Base-by-base conservation (phyloP, 2,797 vertebrate species). In the Danio choprae region DNA sequence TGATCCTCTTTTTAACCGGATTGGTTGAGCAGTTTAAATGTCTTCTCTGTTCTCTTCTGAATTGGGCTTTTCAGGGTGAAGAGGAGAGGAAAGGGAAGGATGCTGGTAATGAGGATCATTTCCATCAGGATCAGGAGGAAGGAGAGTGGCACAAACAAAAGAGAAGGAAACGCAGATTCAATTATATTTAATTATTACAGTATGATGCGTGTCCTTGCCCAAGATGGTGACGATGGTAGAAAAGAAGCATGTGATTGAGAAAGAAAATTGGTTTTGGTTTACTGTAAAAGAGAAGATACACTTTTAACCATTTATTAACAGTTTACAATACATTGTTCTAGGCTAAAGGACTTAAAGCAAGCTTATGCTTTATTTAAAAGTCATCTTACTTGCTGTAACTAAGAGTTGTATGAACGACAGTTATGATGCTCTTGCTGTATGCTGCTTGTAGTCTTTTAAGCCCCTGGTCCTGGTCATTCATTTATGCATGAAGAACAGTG, bases 151-250 rank as follows among this genome's bases (percentile, higher is more conserved):
- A 13, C 44, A 38, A 46, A 62, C 36, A 60, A 72, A 44, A 60
- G 41, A 60, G 36, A 55, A 75, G 65, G 44, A 68, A 74, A 22
- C 41, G 53, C 72, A 53, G 44, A 75, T 81, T 75, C 5, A 60
- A 81, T 69, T 76, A 70, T 16, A 62, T 62, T 70, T 60, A 48
- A 15, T 76, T 55, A 76, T 20, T 55, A 63, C 36, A 83, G 50
- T 41, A 77, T 65, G 60, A 74, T 41, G 46, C 44, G 60, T 46
- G 56, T 53, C 41, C 18, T 69, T 62, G n/a, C 63, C n/a, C 53
- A 58, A 55, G 68, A 71, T 55, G 67, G 48, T 20, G 11, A 40
- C 0, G 1, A 3, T 29, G 29, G 3, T 70, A 40, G 16, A 53
- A 15, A 15, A 18, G 20, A 20, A 22, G 12, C 53, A 59, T 20